Percentiles rank a stretch among this genome's conserved stretches.
Evolutionary conservation across 2,797 vertebrate genomes (phyloP).

Genomic region (Setipinna tenuifilis): DNA sequence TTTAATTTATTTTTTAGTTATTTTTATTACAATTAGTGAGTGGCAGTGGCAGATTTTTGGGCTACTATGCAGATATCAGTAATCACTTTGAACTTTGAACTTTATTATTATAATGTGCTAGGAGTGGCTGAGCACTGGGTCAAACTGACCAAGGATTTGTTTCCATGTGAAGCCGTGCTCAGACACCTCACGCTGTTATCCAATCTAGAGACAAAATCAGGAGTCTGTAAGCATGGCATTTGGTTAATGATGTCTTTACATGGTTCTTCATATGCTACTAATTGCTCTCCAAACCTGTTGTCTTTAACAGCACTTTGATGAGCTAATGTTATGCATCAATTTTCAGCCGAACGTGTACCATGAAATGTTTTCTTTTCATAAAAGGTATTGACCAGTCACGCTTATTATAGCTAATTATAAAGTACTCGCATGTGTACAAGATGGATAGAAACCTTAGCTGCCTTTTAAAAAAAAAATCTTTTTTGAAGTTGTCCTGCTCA

Average conservation of each 20-base stretch:
- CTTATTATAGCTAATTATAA: constrained; percentile 14
- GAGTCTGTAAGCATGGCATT: not conserved
- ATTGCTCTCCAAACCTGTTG: not conserved
- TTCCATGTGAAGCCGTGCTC: not conserved
- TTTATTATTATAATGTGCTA: not conserved
- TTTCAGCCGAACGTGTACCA: not conserved
- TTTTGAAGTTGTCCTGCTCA: not conserved
- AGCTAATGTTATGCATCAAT: constrained; percentile 12
- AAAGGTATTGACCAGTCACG: not conserved
- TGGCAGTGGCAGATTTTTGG: too few species aligned
- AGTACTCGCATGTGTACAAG: not conserved
- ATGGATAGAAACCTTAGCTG: not conserved
- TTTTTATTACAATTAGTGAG: too few species aligned
- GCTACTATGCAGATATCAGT: too few species aligned
- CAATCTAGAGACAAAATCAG: not conserved
- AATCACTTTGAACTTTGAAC: too few species aligned
- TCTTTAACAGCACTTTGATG: constrained; percentile 6
- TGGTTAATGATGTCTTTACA: constrained; percentile 3
- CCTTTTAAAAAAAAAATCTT: not conserved
- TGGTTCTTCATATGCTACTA: not conserved
- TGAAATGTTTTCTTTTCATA: constrained; percentile 5
- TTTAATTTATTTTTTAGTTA: too few species aligned
- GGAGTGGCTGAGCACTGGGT: not conserved
- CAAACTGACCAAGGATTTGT: not conserved
- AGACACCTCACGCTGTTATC: not conserved